Conservation (phyloP, 2,888 invertebrate genomes). For the Eilema depressum region DNA sequence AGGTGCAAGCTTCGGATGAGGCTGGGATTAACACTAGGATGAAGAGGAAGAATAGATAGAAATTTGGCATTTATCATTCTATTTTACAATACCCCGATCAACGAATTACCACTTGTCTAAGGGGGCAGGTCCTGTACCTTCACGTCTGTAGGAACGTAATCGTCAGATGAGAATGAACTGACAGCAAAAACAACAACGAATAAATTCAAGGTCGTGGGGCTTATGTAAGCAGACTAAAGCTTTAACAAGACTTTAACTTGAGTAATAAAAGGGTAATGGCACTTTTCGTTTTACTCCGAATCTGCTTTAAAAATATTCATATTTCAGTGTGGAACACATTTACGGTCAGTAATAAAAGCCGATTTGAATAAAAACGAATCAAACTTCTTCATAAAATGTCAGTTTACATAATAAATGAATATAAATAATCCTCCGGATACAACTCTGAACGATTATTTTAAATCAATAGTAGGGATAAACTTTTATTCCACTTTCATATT, state of each 20-base stretch:
- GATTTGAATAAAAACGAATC: neutral
- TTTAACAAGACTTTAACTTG: neutral
- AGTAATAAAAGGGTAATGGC: neutral
- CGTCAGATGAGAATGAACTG: neutral
- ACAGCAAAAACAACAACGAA: neutral
- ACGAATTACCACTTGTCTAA: too few relatives aligned
- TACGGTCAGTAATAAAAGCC: neutral
- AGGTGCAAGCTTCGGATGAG: too few relatives aligned
- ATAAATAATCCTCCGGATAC: too few relatives aligned
- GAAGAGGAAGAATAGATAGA: too few relatives aligned
- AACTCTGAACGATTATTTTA: too few relatives aligned
- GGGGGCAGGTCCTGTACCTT: neutral
- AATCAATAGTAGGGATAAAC: too few relatives aligned
- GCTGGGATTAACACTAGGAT: too few relatives aligned
- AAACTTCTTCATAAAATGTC: neutral
- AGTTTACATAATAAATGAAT: too few relatives aligned
- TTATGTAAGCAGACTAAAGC: neutral
- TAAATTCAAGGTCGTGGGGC: neutral
- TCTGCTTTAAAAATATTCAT: neutral
- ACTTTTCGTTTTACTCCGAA: neutral
- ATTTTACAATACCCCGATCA: too few relatives aligned
- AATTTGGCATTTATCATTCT: too few relatives aligned
- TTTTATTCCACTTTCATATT: slow-evolving; percentile 6
- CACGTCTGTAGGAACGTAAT: neutral
- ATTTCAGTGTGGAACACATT: neutral